Conservation (phyloP, 2,113 vertebrate genomes). For the Chlorodrepanis virens region DNA sequence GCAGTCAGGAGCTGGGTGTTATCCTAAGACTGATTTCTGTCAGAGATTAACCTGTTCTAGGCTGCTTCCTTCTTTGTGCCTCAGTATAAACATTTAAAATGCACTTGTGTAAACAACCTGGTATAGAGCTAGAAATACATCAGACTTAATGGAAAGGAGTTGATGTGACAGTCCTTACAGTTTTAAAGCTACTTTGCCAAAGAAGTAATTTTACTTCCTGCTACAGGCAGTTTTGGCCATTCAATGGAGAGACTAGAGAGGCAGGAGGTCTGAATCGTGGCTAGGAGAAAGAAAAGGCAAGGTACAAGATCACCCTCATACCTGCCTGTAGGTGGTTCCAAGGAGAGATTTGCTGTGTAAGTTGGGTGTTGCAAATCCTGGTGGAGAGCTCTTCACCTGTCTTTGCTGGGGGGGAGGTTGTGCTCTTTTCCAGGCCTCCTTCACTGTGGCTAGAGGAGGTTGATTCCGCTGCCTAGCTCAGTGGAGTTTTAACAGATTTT, state of each 20-base stretch:
- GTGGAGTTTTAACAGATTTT: background rate
- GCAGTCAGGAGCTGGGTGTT: background rate
- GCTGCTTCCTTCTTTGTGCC: background rate
- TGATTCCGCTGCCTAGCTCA: background rate
- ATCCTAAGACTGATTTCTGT: background rate
- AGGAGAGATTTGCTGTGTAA: background rate
- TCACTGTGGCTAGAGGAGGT: background rate
- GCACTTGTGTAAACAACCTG: background rate
- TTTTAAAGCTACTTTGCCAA: background rate
- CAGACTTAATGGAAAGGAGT: background rate
- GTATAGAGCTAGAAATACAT: background rate
- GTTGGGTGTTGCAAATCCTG: background rate
- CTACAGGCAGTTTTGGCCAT: background rate
- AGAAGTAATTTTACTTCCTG: background rate
- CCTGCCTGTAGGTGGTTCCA: background rate
- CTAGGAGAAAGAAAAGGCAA: background rate
- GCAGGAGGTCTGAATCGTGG: background rate
- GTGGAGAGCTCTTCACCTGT: background rate
- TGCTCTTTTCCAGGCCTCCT: background rate
- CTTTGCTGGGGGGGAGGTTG: background rate
- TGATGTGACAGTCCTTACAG: background rate
- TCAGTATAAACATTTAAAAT: background rate
- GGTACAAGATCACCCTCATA: background rate
- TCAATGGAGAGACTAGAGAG: background rate
- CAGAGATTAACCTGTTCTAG: background rate